Base-by-base conservation (phyloP, 2,113 vertebrate species). In the Xiphophorus hellerii region DNA sequence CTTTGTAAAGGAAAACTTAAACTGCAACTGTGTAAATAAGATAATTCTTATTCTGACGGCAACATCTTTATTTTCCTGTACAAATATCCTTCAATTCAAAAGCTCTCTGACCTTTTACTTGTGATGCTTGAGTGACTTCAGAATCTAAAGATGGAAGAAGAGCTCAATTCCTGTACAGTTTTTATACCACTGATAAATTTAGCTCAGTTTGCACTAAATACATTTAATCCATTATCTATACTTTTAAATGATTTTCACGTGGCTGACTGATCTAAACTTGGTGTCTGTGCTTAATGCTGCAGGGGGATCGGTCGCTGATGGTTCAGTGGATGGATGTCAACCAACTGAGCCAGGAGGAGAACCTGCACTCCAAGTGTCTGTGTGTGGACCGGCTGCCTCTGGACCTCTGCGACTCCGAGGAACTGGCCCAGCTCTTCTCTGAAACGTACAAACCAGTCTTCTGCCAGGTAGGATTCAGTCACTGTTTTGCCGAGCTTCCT, bases 301-400 rank as follows among this genome's bases (percentile, higher is more conserved):
- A 97, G 92, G 96, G 94, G 0, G 93, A 96, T 28, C 96, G 93
- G 44, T 94, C 93, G 0, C 92, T 99, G 66, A 97, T 98, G 92
- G 98, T 98, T 61, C 98, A 99, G 87, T 99, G 98, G 98, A 98
- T 97, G 93, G 98, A 99, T 42, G 96, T 97, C 73, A 98, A 98
- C 90, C 97, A 98, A 69, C 90, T 99, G 88, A 95, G 95, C 9
- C 89, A 93, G 28, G 90, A 94, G 74, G 96, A 96, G 82, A 96
- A 97, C 85, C 95, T 99, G 89, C 97, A 99, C 93, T 99, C 97
- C 30, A 96, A 94, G 94, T 99, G 98, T 95, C 95, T 99, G 92
- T 98, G 96, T 66, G 93, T 99, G 68, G 96, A 97, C 84, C 96
- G 96, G 66, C 91, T 99, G 39, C 96, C 96, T 0, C 91, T 92